phyloP scores from a whole-genome alignment of 2,113 vertebrate genomes.

The Charina bottae region DNA sequence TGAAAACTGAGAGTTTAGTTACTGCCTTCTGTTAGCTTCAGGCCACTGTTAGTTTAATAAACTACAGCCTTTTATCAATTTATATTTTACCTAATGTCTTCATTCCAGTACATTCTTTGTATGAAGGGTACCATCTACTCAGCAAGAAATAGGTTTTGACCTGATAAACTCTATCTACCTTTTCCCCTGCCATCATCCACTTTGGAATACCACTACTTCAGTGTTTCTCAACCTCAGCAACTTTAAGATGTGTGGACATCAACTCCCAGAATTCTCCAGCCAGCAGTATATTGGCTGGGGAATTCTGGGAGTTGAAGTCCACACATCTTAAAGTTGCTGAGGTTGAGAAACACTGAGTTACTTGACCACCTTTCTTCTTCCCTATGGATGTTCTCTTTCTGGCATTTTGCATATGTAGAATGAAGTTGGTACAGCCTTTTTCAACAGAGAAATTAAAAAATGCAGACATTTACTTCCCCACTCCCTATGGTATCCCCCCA shows the following conservation, averaged over 20 bases:
- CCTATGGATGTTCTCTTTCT: not conserved
- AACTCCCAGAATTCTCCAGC: not conserved
- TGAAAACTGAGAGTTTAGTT: not conserved
- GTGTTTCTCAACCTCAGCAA: not conserved
- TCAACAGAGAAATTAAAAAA: constrained; percentile 9
- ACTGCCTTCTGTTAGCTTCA: not conserved
- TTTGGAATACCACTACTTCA: not conserved
- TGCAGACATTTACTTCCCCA: not conserved
- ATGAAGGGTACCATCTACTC: not conserved
- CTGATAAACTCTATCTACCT: not conserved
- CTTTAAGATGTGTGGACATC: not conserved
- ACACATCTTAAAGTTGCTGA: not conserved
- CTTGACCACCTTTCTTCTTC: not conserved
- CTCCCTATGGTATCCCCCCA: not conserved
- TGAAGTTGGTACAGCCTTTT: constrained; percentile 10
- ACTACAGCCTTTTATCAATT: not conserved
- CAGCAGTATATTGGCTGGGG: not conserved
- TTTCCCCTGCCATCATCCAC: not conserved
- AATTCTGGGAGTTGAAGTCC: not conserved
- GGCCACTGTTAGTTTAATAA: not conserved
- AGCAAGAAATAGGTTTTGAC: not conserved
- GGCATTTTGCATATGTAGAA: not conserved
- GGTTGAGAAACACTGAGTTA: not conserved
- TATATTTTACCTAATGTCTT: not conserved
- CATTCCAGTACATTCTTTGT: not conserved